Percentiles rank a stretch among this genome's conserved stretches.
These are phyloP conservation scores for Dolichallabes microphthalmus DNA, from an alignment of 2,113 vertebrate species.

Conservation along the genomic window DNA sequence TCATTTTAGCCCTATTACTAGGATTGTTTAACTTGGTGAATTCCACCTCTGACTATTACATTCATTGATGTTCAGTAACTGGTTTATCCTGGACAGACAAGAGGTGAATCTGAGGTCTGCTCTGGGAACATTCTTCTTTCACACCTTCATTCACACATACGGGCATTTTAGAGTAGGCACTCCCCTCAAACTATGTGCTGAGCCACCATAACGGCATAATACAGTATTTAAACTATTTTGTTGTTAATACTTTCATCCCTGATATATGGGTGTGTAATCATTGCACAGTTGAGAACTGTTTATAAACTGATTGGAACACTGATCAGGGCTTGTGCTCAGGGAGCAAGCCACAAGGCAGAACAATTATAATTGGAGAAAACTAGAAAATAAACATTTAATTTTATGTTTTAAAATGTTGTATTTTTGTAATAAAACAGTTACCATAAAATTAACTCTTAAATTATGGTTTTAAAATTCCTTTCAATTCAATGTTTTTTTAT, in stretches of 20 bases:
- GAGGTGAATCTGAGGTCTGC: neutral
- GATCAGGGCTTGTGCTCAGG: neutral
- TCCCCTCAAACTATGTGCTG: neutral
- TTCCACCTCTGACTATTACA: too few species aligned
- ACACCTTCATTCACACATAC: neutral
- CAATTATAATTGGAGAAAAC: neutral
- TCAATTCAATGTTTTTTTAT: too few species aligned
- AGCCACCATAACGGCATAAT: neutral
- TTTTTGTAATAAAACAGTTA: too few species aligned
- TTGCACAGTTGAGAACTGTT: neutral
- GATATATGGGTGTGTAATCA: neutral
- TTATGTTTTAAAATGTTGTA: too few species aligned
- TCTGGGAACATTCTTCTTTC: neutral
- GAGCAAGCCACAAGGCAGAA: neutral
- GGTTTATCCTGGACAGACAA: neutral
- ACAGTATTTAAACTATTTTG: conserved; percentile 6
- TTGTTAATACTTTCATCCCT: neutral
- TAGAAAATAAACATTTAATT: neutral
- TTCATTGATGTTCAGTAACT: neutral
- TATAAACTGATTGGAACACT: neutral
- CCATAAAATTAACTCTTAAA: too few species aligned
- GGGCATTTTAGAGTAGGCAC: neutral
- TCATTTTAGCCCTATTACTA: too few species aligned
- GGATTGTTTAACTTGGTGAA: too few species aligned
- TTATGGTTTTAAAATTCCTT: too few species aligned